These are phyloP conservation scores for Leptinotarsa peninsularis DNA, from an alignment of 2,888 invertebrate species.

Conservation along the genomic window DNA sequence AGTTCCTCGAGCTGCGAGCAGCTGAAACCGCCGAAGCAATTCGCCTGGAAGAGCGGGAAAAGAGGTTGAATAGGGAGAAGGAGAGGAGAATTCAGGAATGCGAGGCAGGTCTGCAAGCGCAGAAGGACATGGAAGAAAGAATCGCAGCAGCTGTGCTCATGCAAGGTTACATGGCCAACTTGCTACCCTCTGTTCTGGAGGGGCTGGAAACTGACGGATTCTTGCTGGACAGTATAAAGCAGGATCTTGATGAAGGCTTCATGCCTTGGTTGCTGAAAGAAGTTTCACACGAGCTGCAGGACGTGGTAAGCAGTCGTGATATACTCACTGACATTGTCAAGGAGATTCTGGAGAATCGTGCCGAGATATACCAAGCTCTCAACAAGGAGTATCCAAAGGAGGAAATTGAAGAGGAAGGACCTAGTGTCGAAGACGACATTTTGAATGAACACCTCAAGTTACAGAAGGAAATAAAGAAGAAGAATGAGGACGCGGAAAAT, in stretches of 20 bases:
- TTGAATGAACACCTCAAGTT: constrained; percentile 60
- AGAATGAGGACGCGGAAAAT: constrained; percentile 21
- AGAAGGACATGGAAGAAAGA: constrained; percentile 79
- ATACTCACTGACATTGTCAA: constrained; percentile 84
- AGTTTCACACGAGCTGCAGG: constrained; percentile 84
- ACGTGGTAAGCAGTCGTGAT: constrained; percentile 83
- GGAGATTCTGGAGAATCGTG: constrained; percentile 82
- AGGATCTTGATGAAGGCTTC: constrained; percentile 82
- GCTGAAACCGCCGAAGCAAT: constrained; percentile 81
- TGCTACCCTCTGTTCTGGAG: constrained; percentile 86
- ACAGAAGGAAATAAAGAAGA: constrained; percentile 53
- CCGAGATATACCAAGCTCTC: constrained; percentile 71
- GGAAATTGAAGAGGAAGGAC: constrained; percentile 57
- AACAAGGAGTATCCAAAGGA: constrained; percentile 53
- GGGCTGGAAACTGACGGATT: constrained; percentile 82
- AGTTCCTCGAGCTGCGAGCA: constrained; percentile 79
- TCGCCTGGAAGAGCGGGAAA: constrained; percentile 83
- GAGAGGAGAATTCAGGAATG: constrained; percentile 80
- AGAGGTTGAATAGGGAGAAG: constrained; percentile 77
- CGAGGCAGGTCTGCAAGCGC: constrained; percentile 72
- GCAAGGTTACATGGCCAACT: constrained; percentile 87
- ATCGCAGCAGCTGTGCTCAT: constrained; percentile 85
- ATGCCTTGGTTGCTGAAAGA: constrained; percentile 89
- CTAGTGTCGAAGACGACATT: constrained; percentile 55
- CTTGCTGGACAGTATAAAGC: constrained; percentile 72